Evolutionary conservation across 1,140 invertebrate genomes (phyloP).

Genomic region (Triops longicaudatus): DNA sequence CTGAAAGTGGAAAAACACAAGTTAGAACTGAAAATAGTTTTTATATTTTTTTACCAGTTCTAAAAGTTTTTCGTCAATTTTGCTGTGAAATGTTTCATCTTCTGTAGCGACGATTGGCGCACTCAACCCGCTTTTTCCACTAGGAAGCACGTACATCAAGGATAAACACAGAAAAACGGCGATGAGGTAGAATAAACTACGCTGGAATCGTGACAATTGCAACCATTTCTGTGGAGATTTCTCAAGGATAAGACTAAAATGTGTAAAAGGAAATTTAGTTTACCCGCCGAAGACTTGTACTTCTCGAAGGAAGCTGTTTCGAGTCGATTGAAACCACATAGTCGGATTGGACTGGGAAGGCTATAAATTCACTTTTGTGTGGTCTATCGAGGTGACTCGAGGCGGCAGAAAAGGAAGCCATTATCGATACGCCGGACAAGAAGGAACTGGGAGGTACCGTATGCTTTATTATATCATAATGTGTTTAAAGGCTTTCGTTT

Average conservation of each 20-base stretch:
- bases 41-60: background rate
- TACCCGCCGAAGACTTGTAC: constrained; percentile 43
- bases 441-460: background rate
- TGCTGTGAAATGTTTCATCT: background rate
- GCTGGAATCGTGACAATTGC: constrained; percentile 69
- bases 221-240: constrained; percentile 61
- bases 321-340: constrained; percentile 13
- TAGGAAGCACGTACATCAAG: constrained; percentile 49
- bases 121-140: background rate
- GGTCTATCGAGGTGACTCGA: background rate
- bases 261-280: constrained; percentile 27
- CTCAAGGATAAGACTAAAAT: constrained; percentile 9
- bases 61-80: background rate
- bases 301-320: background rate
- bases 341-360: constrained; percentile 19
- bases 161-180: constrained; percentile 45
- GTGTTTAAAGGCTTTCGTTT: background rate
- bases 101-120: no score
- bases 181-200: constrained; percentile 57
- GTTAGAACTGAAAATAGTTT: background rate
- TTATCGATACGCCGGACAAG: background rate
- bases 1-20: background rate
- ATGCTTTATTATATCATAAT: background rate
- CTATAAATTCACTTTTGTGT: constrained; percentile 19
- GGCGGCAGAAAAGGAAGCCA: background rate